Evolutionary conservation across 2,113 vertebrate species (phyloP).

Genomic region (Corydoras sp.): DNA sequence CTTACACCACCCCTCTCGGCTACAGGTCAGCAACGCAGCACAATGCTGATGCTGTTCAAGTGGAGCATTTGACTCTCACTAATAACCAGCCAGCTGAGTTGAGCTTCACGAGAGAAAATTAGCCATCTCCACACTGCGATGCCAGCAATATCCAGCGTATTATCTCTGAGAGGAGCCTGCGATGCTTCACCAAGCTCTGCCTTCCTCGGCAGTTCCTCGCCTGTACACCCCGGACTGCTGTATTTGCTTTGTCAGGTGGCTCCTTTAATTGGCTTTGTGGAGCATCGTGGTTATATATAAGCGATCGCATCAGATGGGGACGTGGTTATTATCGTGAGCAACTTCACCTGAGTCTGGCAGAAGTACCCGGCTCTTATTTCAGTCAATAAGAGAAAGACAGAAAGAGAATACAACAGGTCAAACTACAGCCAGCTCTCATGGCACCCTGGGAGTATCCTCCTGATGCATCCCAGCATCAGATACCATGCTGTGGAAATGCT

Average conservation of each 20-base stretch:
- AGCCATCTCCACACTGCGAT: not conserved
- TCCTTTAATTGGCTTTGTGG: not conserved
- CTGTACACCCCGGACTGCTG: not conserved
- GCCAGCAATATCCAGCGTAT: not conserved
- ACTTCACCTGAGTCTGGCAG: not conserved
- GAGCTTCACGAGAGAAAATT: constrained; percentile 3
- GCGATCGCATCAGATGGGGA: too few species aligned
- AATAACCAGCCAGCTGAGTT: constrained; percentile 1
- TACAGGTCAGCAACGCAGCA: not conserved
- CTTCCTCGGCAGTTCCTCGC: not conserved
- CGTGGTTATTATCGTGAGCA: too few species aligned
- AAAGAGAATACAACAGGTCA: constrained; percentile 12
- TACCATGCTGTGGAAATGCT: constrained; percentile 22
- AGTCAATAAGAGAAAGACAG: constrained; percentile 10
- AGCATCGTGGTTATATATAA: not conserved
- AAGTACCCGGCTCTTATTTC: constrained; percentile 21
- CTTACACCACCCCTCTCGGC: not conserved
- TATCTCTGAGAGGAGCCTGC: not conserved
- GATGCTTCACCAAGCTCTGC: not conserved
- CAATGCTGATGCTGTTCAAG: constrained; percentile 19
- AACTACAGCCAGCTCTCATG: constrained; percentile 27
- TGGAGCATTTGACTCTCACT: constrained; percentile 13
- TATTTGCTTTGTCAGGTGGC: not conserved
- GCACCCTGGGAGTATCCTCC: constrained; percentile 16
- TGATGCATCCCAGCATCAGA: constrained; percentile 30